Base-by-base conservation (phyloP, 2,797 vertebrate species). In the Columba guinea region DNA sequence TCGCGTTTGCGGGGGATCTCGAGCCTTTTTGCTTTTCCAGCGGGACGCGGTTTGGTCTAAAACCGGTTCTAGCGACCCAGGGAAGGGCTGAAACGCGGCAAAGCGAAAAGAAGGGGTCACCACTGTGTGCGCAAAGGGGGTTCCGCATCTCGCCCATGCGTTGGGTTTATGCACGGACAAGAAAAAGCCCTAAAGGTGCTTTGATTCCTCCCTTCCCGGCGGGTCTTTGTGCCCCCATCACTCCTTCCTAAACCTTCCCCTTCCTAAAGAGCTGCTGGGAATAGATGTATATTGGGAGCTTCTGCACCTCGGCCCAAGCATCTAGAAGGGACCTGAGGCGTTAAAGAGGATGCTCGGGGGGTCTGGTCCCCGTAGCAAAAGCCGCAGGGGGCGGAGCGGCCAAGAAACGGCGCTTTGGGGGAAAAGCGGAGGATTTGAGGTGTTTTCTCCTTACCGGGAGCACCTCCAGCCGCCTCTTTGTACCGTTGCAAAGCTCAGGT, bases 101-200 rank as follows among this genome's bases (percentile, higher is more conserved):
- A 48, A 35, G 8, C 19, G 20, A 19, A 24, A 67, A 23, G 23
- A 23, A 19, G 17, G 67, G 55, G n/a, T 3, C 28, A 65, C 76
- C 2, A 1, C 48, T 5, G 44, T 26, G 41, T 1, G 27, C 51
- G 5, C 37, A 28, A 69, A 69, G 52, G 49, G 85, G 51, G 15
- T 1, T 62, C 51, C 22, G 67, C 48, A 15, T 13, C 3, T 7
- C 0, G 2, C 48, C 67, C 74, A 32, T 3, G 2, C 13, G 39
- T 3, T 23, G 52, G 1, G 28, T 23, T 37, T 8, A 37, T 2
- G 3, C 30, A 27, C 17, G 5, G 13, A 8, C 8, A 8, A 41
- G 34, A 28, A 86, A 63, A 73, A 55, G 5, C 28, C 81, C 39
- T 2, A 6, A 56, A 79, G 7, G 37, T 8, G 5, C 17, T 26